Percentiles rank a stretch among this genome's conserved stretches.
Conservation (phyloP, 1,140 invertebrate species). For the Aculops lycopersici region DNA sequence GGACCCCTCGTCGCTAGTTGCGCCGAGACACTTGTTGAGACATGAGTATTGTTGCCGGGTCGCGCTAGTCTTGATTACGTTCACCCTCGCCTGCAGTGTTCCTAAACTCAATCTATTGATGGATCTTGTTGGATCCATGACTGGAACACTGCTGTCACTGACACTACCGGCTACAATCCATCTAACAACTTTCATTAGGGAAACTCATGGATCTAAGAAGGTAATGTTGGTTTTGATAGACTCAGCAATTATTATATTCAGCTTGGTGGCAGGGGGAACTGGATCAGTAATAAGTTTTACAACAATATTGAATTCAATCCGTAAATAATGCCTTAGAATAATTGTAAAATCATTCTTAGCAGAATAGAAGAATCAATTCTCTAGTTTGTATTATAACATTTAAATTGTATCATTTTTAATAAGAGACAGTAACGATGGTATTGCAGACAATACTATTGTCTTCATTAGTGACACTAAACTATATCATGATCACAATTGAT, state of each 20-base stretch:
- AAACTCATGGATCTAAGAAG: neutral
- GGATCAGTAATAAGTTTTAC: neutral
- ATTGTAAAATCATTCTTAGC: no score
- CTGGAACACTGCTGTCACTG: neutral
- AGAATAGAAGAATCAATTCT: no score
- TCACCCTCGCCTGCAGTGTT: neutral
- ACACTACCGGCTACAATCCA: neutral
- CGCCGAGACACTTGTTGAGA: neutral
- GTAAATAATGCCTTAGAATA: no score
- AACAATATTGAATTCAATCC: neutral
- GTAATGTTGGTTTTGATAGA: neutral
- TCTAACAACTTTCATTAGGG: neutral
- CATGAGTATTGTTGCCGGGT: neutral
- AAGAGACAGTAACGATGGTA: no score
- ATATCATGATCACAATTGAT: no score
- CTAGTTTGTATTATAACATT: no score
- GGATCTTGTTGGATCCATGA: neutral
- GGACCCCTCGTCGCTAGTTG: no score
- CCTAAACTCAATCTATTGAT: neutral
- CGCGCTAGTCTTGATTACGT: neutral
- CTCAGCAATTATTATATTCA: neutral
- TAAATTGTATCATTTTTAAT: no score
- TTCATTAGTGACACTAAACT: no score
- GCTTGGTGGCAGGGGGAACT: neutral
- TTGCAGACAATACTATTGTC: no score